A percentile compares a stretch with the other conserved stretches of the same genome.
Evolutionary conservation across 1,140 invertebrate genomes (phyloP).

Genomic region (Drosophila burlai): DNA sequence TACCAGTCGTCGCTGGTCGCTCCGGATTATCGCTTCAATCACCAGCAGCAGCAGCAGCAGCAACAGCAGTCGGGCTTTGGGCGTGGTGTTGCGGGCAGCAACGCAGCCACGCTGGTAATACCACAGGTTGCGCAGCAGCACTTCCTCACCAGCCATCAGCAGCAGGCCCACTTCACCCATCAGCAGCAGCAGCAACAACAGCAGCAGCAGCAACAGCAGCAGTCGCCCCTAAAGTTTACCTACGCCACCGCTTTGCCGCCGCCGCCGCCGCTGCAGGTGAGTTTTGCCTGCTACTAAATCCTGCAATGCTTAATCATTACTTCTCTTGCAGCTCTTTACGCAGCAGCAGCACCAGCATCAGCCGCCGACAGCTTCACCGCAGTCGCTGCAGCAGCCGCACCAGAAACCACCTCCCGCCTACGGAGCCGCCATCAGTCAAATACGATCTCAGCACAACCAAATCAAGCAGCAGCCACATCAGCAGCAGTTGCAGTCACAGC

Average conservation of each 20-base stretch:
- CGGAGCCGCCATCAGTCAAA: conserved; percentile 84
- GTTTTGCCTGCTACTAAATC: neutral
- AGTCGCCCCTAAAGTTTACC: conserved; percentile 67
- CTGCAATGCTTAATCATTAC: neutral
- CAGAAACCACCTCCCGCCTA: conserved; percentile 84
- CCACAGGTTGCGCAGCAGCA: conserved; percentile 67
- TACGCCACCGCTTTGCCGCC: conserved; percentile 70
- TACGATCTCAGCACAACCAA: conserved; percentile 85
- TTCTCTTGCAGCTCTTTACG: conserved; percentile 63
- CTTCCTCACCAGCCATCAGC: conserved; percentile 56
- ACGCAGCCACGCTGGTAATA: conserved; percentile 53
- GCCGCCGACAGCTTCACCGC: conserved; percentile 12
- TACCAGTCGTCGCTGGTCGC: conserved; percentile 58
- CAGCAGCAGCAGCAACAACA: conserved; percentile 60
- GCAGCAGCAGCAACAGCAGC: conserved; percentile 59
- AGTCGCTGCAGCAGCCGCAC: conserved; percentile 51
- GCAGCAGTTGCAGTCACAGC: conserved; percentile 29
- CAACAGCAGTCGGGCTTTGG: conserved; percentile 45
- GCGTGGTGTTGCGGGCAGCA: conserved; percentile 43
- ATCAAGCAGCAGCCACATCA: conserved; percentile 75
- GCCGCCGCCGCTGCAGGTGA: conserved; percentile 79
- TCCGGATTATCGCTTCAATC: conserved; percentile 68
- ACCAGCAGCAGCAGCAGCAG: conserved; percentile 53
- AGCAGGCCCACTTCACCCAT: conserved; percentile 59
- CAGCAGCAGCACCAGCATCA: conserved; percentile 52